Conservation (phyloP, 2,888 invertebrate species). For the Drosophila mulleri region DNA sequence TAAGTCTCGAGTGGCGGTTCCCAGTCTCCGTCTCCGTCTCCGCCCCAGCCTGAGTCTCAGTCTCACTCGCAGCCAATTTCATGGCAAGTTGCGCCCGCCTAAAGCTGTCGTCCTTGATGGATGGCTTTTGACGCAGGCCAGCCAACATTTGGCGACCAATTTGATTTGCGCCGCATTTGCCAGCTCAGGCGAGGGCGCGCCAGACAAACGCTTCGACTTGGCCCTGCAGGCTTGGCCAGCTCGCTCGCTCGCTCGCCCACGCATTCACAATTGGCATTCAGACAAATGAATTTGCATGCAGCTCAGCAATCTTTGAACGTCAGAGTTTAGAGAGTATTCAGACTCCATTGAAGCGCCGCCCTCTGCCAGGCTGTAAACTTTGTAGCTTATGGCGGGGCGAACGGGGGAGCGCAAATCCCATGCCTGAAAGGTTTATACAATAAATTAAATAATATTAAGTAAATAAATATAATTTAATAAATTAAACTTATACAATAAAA, state of each 20-base stretch:
- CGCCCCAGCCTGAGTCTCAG: slow-evolving; percentile 16
- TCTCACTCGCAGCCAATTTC: slow-evolving; percentile 71
- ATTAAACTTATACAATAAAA: no score
- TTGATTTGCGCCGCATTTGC: slow-evolving; percentile 65
- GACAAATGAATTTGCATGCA: slow-evolving; percentile 11
- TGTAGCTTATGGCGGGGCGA: no score
- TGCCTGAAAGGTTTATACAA: no score
- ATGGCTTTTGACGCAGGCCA: slow-evolving; percentile 69
- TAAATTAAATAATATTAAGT: no score
- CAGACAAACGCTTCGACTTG: neutral
- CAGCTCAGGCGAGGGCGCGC: slow-evolving; percentile 1
- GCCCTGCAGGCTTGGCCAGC: slow-evolving; percentile 33
- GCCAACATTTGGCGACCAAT: slow-evolving; percentile 71
- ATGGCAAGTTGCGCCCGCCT: slow-evolving; percentile 72
- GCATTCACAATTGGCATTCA: slow-evolving; percentile 4
- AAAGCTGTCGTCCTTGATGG: slow-evolving; percentile 71
- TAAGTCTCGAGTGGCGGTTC: slow-evolving; percentile 74
- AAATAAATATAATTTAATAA: no score
- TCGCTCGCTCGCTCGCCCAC: slow-evolving; percentile 19
- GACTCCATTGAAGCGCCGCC: neutral
- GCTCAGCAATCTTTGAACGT: neutral
- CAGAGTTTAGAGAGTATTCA: neutral
- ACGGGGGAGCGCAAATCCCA: no score
- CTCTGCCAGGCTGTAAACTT: no score
- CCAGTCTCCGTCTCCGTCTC: slow-evolving; percentile 18